Conservation (phyloP, 2,888 invertebrate species). For the Cantharis flavilabris region DNA sequence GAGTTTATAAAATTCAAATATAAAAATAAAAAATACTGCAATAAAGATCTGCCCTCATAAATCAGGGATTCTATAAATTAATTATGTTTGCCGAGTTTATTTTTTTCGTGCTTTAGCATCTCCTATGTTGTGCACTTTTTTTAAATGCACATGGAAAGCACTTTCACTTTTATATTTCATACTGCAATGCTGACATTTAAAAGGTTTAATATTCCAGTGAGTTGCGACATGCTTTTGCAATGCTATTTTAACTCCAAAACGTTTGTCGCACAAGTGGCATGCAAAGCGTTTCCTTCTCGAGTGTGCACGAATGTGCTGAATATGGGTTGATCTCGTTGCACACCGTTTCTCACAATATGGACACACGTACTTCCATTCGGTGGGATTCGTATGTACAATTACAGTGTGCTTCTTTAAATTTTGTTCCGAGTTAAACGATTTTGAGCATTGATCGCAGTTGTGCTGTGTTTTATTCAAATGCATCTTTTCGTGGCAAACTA, state of each 20-base stretch:
- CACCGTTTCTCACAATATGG: constrained; percentile 33
- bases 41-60: background rate
- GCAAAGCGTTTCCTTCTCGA: constrained; percentile 34
- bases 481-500: constrained; percentile 23
- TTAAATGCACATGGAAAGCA: constrained; percentile 58
- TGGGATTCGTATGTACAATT: constrained; percentile 46
- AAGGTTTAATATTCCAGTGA: constrained; percentile 3
- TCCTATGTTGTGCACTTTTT: constrained; percentile 54
- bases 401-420: constrained; percentile 44
- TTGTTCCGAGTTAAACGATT: constrained; percentile 45
- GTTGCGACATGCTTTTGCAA: constrained; percentile 34
- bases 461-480: constrained; percentile 44
- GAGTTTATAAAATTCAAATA: background rate
- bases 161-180: constrained; percentile 53
- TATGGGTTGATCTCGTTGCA: constrained; percentile 32
- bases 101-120: constrained; percentile 42
- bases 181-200: background rate
- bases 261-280: constrained; percentile 36
- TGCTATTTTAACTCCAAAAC: constrained; percentile 34
- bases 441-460: constrained; percentile 43
- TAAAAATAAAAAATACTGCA: background rate
- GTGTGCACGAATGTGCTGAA: constrained; percentile 34
- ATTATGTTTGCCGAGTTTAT: background rate
- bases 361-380: constrained; percentile 32
- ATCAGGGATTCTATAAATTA: background rate